Evolutionary conservation across 2,797 vertebrate genomes (phyloP).

Genomic region (Hyperoplus immaculatus): DNA sequence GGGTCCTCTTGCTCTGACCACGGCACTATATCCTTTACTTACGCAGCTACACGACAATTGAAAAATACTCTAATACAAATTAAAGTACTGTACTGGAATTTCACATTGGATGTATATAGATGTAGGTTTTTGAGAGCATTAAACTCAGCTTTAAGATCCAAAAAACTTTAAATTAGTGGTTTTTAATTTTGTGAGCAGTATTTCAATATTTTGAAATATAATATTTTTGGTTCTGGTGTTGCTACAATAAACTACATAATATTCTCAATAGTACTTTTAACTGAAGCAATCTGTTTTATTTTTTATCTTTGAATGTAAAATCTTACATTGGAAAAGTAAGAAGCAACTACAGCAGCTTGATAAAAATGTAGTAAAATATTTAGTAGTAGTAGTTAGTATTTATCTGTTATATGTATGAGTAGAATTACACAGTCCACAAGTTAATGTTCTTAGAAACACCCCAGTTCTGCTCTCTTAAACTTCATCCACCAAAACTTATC

Average conservation of each 20-base stretch:
- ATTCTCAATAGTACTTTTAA: background rate
- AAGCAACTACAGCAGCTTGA: background rate
- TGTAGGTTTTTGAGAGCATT: background rate
- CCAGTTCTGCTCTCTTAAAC: background rate
- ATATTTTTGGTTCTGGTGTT: background rate
- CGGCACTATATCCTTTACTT: background rate
- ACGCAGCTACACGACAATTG: background rate
- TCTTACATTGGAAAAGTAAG: background rate
- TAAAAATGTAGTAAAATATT: background rate
- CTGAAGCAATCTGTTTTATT: background rate
- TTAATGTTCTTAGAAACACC: background rate
- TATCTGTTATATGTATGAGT: background rate
- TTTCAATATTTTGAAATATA: background rate
- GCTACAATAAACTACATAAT: background rate
- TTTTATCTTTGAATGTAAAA: conserved; percentile 3
- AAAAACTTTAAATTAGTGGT: background rate
- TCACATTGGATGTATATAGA: background rate
- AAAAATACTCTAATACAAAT: background rate
- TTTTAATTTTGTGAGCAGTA: background rate
- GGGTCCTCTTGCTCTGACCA: conserved; percentile 13
- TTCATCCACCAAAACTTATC: background rate
- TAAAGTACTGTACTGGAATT: background rate
- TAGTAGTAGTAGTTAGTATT: background rate
- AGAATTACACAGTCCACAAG: background rate
- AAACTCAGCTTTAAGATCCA: background rate